These are phyloP conservation scores for Andrena praecox DNA, from an alignment of 2,888 invertebrate species.

Conservation along the genomic window DNA sequence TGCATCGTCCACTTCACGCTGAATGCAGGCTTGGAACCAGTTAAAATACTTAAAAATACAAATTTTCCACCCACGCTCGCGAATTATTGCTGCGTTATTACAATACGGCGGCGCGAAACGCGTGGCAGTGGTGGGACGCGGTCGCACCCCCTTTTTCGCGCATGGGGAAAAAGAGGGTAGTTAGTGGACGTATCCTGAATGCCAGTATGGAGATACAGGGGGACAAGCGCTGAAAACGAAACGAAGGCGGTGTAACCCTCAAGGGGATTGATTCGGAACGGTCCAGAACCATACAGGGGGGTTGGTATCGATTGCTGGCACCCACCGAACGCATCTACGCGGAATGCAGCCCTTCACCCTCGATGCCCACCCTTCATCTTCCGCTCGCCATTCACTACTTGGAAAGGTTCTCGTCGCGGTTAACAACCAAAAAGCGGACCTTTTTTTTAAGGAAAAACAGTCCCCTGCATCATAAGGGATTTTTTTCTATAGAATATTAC, in stretches of 20 bases:
- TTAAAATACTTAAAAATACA: slow-evolving; percentile 27
- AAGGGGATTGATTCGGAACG: slow-evolving; percentile 71
- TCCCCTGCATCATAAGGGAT: slow-evolving; percentile 9
- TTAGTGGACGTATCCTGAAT: slow-evolving; percentile 62
- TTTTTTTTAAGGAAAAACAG: slow-evolving; percentile 7
- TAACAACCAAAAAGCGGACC: slow-evolving; percentile 40
- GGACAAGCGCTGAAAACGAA: slow-evolving; percentile 64
- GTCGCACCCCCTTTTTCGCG: slow-evolving; percentile 52
- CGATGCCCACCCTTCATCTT: slow-evolving; percentile 52
- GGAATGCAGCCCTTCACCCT: slow-evolving; percentile 54
- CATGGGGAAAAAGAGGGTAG: slow-evolving; percentile 63
- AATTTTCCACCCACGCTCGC: slow-evolving; percentile 33
- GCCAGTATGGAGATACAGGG: slow-evolving; percentile 25
- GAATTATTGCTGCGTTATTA: slow-evolving; percentile 48
- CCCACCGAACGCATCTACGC: slow-evolving; percentile 60
- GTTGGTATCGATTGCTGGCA: slow-evolving; percentile 68
- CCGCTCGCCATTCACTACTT: slow-evolving; percentile 45
- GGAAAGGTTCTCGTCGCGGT: slow-evolving; percentile 46
- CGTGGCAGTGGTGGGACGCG: slow-evolving; percentile 26
- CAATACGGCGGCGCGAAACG: slow-evolving; percentile 33
- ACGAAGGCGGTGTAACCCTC: slow-evolving; percentile 65
- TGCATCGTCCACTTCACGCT: background rate
- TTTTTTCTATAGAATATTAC: slow-evolving; percentile 18
- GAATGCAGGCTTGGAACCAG: slow-evolving; percentile 1
- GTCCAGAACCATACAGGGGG: slow-evolving; percentile 59